A percentile compares a stretch with the other conserved stretches of the same genome.
Conservation (phyloP, 1,140 invertebrate species). For the Dendroctonus ponderosae region DNA sequence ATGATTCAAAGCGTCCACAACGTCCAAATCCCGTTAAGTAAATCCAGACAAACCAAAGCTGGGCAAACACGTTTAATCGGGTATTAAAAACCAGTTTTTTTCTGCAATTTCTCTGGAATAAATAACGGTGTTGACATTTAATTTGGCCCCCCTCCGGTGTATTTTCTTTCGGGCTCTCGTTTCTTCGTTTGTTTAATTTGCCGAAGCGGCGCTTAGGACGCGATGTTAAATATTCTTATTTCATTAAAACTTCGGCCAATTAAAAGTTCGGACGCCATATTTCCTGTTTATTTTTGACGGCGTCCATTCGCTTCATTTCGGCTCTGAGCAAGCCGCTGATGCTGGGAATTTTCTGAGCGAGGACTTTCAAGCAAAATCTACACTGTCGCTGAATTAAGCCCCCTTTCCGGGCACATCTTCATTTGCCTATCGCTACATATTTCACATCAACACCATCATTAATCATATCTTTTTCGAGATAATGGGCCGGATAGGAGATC, state of each 20-base stretch:
- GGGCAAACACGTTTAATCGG: constrained; percentile 5
- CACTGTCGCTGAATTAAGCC: no score
- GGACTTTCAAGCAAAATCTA: no score
- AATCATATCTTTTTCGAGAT: no score
- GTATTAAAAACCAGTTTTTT: constrained; percentile 9
- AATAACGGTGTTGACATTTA: constrained; percentile 17
- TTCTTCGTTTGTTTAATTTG: constrained; percentile 17
- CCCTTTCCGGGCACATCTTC: no score
- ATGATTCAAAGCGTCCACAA: no score
- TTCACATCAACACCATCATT: no score
- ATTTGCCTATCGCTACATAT: no score
- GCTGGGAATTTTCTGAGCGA: no score
- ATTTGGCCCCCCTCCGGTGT: constrained; percentile 12
- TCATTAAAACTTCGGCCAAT: constrained; percentile 8
- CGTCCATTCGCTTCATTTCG: no score
- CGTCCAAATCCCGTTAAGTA: no score
- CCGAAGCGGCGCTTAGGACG: not conserved
- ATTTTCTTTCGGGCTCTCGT: constrained; percentile 14
- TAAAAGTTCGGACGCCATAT: not conserved
- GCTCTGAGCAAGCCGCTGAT: no score
- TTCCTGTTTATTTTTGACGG: not conserved
- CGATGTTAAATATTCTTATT: constrained; percentile 19
- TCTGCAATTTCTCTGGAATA: constrained; percentile 13
- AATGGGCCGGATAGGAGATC: no score
- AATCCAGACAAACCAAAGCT: not conserved